phyloP scores from a whole-genome alignment of 2,888 invertebrate genomes.

The Scelioninae gen. 1 region DNA sequence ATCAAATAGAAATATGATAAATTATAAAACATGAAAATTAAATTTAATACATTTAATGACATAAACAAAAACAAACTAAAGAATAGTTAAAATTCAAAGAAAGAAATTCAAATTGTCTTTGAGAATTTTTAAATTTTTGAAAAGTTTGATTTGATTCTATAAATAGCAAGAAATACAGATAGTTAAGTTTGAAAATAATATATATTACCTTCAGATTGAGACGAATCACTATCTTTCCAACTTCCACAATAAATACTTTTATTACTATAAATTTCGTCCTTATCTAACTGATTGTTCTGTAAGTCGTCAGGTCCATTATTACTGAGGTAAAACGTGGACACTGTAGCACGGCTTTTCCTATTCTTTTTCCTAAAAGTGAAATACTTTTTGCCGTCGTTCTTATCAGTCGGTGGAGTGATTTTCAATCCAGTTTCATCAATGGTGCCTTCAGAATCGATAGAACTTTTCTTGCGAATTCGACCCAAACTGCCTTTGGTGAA shows the following conservation, averaged over 20 bases:
- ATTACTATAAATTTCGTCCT: conserved; percentile 78
- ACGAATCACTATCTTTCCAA: conserved; percentile 68
- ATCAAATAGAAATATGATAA: too few relatives aligned
- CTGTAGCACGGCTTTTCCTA: conserved; percentile 74
- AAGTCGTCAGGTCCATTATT: conserved; percentile 39
- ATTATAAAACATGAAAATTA: too few relatives aligned
- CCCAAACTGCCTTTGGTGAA: conserved; percentile 82
- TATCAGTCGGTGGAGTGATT: conserved; percentile 17
- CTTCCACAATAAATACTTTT: conserved; percentile 71
- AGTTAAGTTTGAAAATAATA: too few relatives aligned
- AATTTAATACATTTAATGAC: too few relatives aligned
- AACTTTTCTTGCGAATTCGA: too few relatives aligned
- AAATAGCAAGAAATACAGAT: too few relatives aligned
- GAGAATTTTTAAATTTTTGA: not conserved
- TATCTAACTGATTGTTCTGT: conserved; percentile 30
- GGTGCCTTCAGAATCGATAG: too few relatives aligned
- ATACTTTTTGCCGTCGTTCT: conserved; percentile 75
- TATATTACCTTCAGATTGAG: conserved; percentile 50
- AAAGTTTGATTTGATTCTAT: not conserved
- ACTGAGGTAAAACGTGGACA: conserved; percentile 82
- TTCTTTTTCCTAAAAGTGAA: conserved; percentile 80
- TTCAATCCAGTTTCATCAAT: conserved; percentile 12
- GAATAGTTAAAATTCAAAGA: too few relatives aligned
- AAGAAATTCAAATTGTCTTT: too few relatives aligned
- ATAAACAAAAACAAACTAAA: too few relatives aligned